Evolutionary conservation across 2,797 vertebrate genomes (phyloP).

Genomic region (Pseudomugil tenellus): DNA sequence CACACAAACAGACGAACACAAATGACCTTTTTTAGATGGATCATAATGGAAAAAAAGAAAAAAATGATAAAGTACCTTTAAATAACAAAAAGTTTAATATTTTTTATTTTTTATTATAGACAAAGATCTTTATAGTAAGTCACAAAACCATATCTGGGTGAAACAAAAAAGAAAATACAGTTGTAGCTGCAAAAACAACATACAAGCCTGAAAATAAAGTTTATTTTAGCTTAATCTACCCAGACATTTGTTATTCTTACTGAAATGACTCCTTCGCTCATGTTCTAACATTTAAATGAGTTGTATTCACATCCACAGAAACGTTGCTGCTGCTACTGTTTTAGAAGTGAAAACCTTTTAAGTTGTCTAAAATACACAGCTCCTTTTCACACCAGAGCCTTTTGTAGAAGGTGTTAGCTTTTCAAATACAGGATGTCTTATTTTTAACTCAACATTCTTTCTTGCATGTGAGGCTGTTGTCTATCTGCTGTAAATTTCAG

Average conservation of each 20-base stretch:
- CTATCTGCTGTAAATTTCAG: conserved; percentile 42
- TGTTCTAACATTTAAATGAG: conserved; percentile 14
- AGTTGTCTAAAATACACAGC: conserved; percentile 30
- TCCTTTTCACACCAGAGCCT: conserved; percentile 64
- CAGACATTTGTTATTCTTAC: neutral
- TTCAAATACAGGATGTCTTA: conserved; percentile 64
- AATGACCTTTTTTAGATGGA: neutral
- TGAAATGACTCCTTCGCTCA: neutral
- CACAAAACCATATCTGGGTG: conserved; percentile 15
- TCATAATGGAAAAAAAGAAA: neutral
- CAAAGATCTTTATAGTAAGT: conserved; percentile 27
- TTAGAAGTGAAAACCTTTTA: conserved; percentile 51
- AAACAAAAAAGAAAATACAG: conserved; percentile 37
- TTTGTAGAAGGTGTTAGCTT: conserved; percentile 66
- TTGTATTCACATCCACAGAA: conserved; percentile 15
- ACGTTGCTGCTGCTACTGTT: conserved; percentile 31
- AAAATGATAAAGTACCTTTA: conserved; percentile 12
- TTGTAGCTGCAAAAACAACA: conserved; percentile 8
- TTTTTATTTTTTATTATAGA: conserved; percentile 34
- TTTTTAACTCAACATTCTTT: conserved; percentile 65
- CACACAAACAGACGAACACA: neutral
- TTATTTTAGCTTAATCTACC: neutral
- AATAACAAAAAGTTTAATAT: conserved; percentile 49
- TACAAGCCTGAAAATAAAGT: neutral
- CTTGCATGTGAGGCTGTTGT: conserved; percentile 49